A percentile compares a stretch with the other conserved stretches of the same genome.
Conservation (phyloP, 2,113 vertebrate genomes). For the Stomatorhinus ivindoensis region DNA sequence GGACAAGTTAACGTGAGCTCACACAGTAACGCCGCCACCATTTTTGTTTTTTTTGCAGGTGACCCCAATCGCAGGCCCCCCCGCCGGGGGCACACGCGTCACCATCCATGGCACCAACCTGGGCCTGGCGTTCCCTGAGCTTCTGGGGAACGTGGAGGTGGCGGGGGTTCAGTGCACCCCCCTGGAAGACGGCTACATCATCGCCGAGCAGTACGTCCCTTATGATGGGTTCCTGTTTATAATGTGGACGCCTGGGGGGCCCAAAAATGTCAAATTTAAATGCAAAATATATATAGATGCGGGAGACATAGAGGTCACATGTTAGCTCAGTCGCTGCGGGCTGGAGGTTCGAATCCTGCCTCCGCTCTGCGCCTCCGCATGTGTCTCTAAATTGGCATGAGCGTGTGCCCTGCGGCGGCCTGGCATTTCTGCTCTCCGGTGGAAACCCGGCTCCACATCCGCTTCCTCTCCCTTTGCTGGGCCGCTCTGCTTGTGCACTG, state of each 20-base stretch:
- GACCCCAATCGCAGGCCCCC: conserved; percentile 86
- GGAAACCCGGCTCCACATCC: neutral
- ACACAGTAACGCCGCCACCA: neutral
- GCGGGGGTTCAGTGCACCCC: conserved; percentile 84
- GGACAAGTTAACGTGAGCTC: neutral
- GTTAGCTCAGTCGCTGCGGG: neutral
- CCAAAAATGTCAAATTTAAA: neutral
- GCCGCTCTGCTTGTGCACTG: neutral
- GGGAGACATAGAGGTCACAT: neutral
- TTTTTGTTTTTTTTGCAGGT: conserved; percentile 61
- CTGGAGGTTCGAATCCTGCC: neutral
- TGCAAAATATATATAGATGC: neutral
- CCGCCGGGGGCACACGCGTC: conserved; percentile 87
- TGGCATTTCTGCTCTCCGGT: neutral
- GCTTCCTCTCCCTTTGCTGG: neutral
- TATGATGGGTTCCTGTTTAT: neutral
- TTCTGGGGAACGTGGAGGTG: conserved; percentile 83
- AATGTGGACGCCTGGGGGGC: neutral
- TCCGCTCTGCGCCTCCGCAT: neutral
- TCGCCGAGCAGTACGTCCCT: conserved; percentile 88
- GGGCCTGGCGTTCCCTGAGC: conserved; percentile 87
- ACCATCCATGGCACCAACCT: conserved; percentile 91
- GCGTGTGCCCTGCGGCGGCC: neutral
- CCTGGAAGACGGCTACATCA: conserved; percentile 80
- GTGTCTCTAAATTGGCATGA: neutral